Percentiles rank a stretch among this genome's conserved stretches.
phyloP scores from a whole-genome alignment of 2,113 vertebrate species.

The Anguilla japonica region DNA sequence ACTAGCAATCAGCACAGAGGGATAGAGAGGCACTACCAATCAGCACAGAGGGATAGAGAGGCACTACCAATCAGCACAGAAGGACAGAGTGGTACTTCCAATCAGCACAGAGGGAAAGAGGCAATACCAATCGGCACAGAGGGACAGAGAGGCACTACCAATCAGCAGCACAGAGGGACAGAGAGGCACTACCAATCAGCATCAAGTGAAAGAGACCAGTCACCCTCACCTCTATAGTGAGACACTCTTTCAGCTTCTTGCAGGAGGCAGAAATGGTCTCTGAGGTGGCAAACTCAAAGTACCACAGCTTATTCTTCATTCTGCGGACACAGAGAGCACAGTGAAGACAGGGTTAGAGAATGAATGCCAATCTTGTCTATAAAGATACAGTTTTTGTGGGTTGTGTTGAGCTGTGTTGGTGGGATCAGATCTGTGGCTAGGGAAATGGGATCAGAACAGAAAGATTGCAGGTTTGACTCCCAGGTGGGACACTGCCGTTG shows the following conservation, averaged over 20 bases:
- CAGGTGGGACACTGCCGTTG: too few species aligned
- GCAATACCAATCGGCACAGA: constrained; percentile 83
- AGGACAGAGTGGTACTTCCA: constrained; percentile 46
- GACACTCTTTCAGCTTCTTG: constrained; percentile 70
- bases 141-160: constrained; percentile 47
- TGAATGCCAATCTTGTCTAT: neutral
- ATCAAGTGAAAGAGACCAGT: neutral
- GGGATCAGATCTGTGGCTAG: neutral
- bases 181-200: too few species aligned
- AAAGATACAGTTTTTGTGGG: neutral
- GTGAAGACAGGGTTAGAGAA: neutral
- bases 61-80: constrained; percentile 73
- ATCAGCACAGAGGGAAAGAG: constrained; percentile 64
- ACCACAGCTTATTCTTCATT: constrained; percentile 81
- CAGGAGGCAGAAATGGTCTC: constrained; percentile 77
- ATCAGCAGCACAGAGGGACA: constrained; percentile 88
- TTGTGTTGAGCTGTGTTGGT: neutral
- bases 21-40: constrained; percentile 69
- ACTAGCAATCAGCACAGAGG: constrained; percentile 86
- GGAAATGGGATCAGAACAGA: too few species aligned
- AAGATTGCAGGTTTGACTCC: too few species aligned
- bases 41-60: constrained; percentile 83
- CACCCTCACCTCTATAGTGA: constrained; percentile 62
- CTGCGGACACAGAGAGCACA: constrained; percentile 37
- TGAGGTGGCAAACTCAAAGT: constrained; percentile 76